A percentile compares a stretch with the other conserved stretches of the same genome.
These are phyloP conservation scores for Meandrina meandrites DNA, from an alignment of 92 coral and sea anemone species.

Conservation along the genomic window DNA sequence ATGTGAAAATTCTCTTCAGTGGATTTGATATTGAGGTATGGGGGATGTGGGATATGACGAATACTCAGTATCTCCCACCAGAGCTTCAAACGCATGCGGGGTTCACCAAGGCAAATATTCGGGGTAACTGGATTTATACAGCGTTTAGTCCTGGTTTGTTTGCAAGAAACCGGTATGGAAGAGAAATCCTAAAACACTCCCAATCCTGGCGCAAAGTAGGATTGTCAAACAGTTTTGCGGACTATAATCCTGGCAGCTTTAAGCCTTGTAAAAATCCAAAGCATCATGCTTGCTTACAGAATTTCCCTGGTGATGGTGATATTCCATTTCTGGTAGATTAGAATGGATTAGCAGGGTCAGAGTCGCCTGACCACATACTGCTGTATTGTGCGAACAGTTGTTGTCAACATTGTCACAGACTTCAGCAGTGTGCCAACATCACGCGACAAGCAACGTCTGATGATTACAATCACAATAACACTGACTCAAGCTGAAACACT, in stretches of 20 bases:
- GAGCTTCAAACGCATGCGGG: slow-evolving; percentile 22
- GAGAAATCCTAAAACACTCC: slow-evolving; percentile 51
- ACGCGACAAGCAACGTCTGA: no score
- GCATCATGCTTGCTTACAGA: slow-evolving; percentile 7
- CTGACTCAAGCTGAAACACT: no score
- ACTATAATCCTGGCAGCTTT: slow-evolving; percentile 38
- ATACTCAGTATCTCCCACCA: slow-evolving; percentile 48
- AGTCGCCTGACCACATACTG: background rate
- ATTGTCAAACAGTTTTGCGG: slow-evolving; percentile 26
- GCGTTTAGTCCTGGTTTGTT: slow-evolving; percentile 41
- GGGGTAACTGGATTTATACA: slow-evolving; percentile 29
- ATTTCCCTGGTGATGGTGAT: slow-evolving; percentile 63
- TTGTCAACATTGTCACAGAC: no score
- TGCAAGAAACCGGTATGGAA: slow-evolving; percentile 58
- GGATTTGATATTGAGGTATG: background rate
- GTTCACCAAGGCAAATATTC: slow-evolving; percentile 47
- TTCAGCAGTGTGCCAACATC: no score
- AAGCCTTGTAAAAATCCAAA: slow-evolving; percentile 35
- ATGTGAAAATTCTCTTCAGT: background rate
- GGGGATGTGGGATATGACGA: slow-evolving; percentile 7
- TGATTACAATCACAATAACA: no score
- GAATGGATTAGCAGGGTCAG: background rate
- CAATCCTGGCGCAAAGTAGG: slow-evolving; percentile 33
- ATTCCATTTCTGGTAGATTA: slow-evolving; percentile 42
- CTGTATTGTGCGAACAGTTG: no score